These are phyloP conservation scores for Ursus arctos DNA, from an alignment of 2,113 vertebrate species.

Conservation along the genomic window DNA sequence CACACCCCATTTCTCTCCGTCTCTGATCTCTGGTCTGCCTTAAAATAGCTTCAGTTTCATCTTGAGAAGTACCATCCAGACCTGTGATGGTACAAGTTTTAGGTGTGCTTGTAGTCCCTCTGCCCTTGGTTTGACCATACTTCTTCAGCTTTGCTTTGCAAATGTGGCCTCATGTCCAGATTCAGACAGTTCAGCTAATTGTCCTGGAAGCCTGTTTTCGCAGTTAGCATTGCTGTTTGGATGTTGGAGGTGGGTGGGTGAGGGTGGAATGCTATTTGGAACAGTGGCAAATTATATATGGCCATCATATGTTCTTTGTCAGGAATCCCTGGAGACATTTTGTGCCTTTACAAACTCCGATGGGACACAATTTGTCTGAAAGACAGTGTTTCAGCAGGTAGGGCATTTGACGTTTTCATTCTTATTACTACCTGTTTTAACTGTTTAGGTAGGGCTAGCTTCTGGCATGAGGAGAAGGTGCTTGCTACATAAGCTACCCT, in stretches of 20 bases:
- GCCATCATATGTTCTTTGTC: not conserved
- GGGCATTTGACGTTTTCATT: slow-evolving; percentile 15
- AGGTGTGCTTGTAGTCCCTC: not conserved
- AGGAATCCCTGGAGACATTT: not conserved
- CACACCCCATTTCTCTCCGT: not conserved
- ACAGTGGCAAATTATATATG: slow-evolving; percentile 9
- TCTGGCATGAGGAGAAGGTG: not conserved
- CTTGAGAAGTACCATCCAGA: not conserved
- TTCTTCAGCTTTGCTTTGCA: not conserved
- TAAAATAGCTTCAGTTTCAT: not conserved
- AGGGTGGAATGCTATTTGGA: not conserved
- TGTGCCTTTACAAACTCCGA: not conserved
- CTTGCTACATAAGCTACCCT: not conserved
- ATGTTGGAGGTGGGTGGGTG: not conserved
- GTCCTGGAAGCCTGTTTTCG: not conserved
- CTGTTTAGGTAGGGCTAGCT: not conserved
- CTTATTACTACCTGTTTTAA: slow-evolving; percentile 5
- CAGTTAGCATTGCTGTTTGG: not conserved
- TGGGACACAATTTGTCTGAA: slow-evolving; percentile 31
- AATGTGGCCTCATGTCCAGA: not conserved
- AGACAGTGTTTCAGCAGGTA: not conserved
- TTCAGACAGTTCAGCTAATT: not conserved
- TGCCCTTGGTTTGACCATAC: not conserved
- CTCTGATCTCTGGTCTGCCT: not conserved
- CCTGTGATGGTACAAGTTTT: not conserved